phyloP scores from a whole-genome alignment of 2,797 vertebrate species.

The Spinibarbus caldwelli region DNA sequence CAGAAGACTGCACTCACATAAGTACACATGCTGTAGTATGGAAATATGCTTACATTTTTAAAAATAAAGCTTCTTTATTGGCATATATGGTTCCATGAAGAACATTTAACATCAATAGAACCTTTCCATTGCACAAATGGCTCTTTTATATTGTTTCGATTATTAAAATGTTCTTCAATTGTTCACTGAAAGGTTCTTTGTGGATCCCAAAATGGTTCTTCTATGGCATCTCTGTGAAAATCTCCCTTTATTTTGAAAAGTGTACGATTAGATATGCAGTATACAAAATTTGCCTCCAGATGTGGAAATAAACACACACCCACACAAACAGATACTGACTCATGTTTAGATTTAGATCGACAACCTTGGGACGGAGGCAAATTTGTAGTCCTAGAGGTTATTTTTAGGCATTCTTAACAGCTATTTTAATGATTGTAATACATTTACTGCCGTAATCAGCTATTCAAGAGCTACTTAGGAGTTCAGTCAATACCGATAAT shows the following conservation, averaged over 20 bases:
- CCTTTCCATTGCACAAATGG: not conserved
- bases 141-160: not conserved
- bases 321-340: slow-evolving; percentile 10
- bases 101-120: not conserved
- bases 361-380: slow-evolving; percentile 58
- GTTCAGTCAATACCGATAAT: slow-evolving; percentile 66
- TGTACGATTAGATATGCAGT: not conserved
- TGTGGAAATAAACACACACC: slow-evolving; percentile 35
- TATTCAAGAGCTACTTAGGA: slow-evolving; percentile 69
- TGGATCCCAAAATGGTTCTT: not conserved
- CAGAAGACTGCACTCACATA: slow-evolving; percentile 36
- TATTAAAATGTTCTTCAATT: not conserved
- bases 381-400: slow-evolving; percentile 53
- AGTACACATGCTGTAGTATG: slow-evolving; percentile 55
- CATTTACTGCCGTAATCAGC: slow-evolving; percentile 67
- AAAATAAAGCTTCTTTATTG: not conserved
- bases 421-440: slow-evolving; percentile 63
- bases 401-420: slow-evolving; percentile 68
- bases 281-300: not conserved
- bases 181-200: not conserved
- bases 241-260: not conserved
- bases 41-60: not conserved
- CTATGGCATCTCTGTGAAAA: not conserved
- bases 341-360: slow-evolving; percentile 41
- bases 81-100: not conserved